Base-by-base conservation (phyloP, 1,140 invertebrate genomes). In the Lethrus apterus region DNA sequence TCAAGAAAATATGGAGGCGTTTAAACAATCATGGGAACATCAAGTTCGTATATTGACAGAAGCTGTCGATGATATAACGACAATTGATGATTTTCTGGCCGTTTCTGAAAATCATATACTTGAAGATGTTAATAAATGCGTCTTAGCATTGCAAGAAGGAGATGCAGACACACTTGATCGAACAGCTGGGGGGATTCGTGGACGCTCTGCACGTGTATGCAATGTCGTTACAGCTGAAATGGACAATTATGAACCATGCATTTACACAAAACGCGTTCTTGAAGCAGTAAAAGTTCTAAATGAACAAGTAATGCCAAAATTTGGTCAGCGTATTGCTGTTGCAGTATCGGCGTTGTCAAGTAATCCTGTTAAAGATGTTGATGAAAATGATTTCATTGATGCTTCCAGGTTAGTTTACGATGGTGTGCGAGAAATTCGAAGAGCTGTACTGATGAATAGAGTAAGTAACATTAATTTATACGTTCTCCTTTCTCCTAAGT, bases 111-210 rank as follows among this genome's bases (percentile, higher is more conserved):
- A 92, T 67, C 96, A 99, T 65, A 98, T 99, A 57, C 70, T 98
- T 46, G 96, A 99, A 64, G 96, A 99, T 72, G 93, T 98, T n/a
- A 97, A 98, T 70, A 95, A 95, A 64, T 98, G 94, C 69, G 91
- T 98, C 10, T 73, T 95, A 52, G 93, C 93, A 1, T 75, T 98
- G 20, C 91, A 96, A 72, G 89, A 95, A 67, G 82, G 84, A 0
- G 90, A 96, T 64, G 83, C 88, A 0, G 89, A 93, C 58, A 88
- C 46, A 1, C 29, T 44, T 7, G 93, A 98, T 64, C 71, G 90
- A 35, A 96, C 92, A 8, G 94, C 95, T 19, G 93, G 93, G 3
- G 91, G 91, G 19, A 98, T 99, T 50, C 77, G 93, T 35, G 95
- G 95, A 0, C 76, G 96, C 15, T 92, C 92, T 1, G 77, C 86